phyloP scores from a whole-genome alignment of 2,888 invertebrate species.

The Alentia gelatinosa region DNA sequence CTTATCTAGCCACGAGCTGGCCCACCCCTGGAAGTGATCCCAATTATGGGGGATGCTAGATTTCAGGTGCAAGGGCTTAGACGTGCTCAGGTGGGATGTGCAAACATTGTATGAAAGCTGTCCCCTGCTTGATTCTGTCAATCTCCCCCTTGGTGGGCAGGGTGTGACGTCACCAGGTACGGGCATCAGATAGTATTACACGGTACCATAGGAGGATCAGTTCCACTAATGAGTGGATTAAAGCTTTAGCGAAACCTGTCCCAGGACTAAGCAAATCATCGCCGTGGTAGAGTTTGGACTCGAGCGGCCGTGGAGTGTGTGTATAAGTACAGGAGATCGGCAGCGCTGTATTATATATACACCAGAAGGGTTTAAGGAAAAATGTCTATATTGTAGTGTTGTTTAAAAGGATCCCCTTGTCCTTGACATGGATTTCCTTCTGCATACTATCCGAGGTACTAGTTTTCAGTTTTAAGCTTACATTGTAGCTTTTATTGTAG shows the following conservation, averaged over 20 bases:
- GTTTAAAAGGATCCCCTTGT: no score
- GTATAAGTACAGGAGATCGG: no score
- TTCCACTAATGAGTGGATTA: constrained; percentile 54
- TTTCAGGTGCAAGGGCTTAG: constrained; percentile 40
- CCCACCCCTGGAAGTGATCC: not conserved
- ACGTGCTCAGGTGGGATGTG: not conserved
- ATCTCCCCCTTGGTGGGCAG: not conserved
- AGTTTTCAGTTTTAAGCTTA: no score
- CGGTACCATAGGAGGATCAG: constrained; percentile 17
- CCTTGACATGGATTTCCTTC: no score
- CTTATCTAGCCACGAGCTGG: not conserved
- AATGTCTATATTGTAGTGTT: no score
- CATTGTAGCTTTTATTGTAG: no score
- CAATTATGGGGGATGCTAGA: constrained; percentile 15
- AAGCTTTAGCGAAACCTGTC: not conserved
- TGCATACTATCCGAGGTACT: no score
- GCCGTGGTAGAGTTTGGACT: not conserved
- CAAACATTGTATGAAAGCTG: constrained; percentile 8
- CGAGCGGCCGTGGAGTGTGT: not conserved
- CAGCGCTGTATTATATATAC: no score
- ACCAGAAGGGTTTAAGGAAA: no score
- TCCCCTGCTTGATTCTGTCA: not conserved
- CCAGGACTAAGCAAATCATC: constrained; percentile 7
- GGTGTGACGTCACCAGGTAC: not conserved
- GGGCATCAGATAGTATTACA: constrained; percentile 35